Evolutionary conservation across 2,797 vertebrate genomes (phyloP).

Genomic region (Pseudochirops cupreus): DNA sequence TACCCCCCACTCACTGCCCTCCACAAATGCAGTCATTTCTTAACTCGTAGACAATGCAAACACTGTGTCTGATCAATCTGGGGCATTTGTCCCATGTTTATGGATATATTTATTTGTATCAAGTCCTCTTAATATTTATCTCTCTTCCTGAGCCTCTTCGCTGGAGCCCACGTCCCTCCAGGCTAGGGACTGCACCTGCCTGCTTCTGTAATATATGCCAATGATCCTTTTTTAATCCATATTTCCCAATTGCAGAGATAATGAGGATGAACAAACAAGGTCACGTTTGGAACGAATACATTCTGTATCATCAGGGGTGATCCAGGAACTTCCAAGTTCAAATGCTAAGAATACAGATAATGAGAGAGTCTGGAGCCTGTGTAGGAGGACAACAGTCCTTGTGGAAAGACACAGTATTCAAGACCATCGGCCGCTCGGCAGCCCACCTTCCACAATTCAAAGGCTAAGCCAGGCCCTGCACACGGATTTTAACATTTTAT

Average conservation of each 20-base stretch:
- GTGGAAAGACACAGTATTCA: background rate
- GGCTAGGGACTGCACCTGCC: background rate
- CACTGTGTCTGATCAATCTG: background rate
- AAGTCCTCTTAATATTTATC: background rate
- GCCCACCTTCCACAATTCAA: background rate
- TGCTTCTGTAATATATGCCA: background rate
- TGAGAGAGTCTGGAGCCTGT: constrained; percentile 1
- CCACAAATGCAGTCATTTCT: background rate
- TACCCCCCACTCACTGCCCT: background rate
- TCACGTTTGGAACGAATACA: background rate
- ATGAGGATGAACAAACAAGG: background rate
- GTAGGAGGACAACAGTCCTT: background rate
- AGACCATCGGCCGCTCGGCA: background rate
- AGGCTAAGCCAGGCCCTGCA: background rate
- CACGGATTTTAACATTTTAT: background rate
- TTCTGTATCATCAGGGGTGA: background rate
- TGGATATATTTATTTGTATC: background rate
- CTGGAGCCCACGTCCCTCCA: background rate
- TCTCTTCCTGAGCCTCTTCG: background rate
- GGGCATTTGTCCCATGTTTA: background rate
- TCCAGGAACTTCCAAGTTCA: background rate
- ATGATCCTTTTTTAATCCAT: background rate
- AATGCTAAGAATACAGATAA: constrained; percentile 6
- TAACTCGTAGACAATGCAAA: constrained; percentile 12
- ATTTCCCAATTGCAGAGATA: background rate